Base-by-base conservation (phyloP, 2,113 vertebrate species). In the Solea senegalensis region DNA sequence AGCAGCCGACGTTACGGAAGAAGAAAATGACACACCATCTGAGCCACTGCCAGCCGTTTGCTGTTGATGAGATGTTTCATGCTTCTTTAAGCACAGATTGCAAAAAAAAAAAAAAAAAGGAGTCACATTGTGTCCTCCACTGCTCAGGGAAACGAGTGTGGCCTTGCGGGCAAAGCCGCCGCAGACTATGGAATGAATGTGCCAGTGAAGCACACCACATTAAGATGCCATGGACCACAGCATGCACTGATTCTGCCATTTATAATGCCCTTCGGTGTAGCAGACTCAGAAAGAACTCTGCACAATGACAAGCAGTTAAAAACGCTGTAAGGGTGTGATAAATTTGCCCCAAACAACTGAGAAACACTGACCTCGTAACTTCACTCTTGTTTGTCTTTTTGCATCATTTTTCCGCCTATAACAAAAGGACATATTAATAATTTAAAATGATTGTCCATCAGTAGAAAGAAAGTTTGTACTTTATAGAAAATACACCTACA, bases 51-150 rank as follows among this genome's bases (percentile, higher is more conserved):
- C 63, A 88, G 82, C 78, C 69, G 69, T 86, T 83, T 82, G 71
- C 72, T 72, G 74, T 73, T 91, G 76, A 87, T 87, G 83, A 91
- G 86, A 91, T 84, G 88, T 90, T 91, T 91, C 86, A 90, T 85
- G 89, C 90, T 90, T 89, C 84, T 92, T 90, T 90, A 90, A 91
- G 80, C 91, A 86, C 83, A 89, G 85, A 90, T 84, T 90, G 85
- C 69, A 85, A 71, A 88, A 90, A 76, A 82, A 70, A 90, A 76
- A 82, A 70, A 21, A 21, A 21, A 21, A 21, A 21, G 21, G 68
- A 82, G 83, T 85, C 80, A 81, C 75, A 45, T 82, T 77, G 83
- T 90, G 82, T 88, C 87, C 88, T 89, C 72, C 62, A 50, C 82
- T 55, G 59, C 48, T 74, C 61, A 78, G 72, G 63, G 76, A 80